Conservation (phyloP, 2,888 invertebrate genomes). For the Eupelmus urozonus region DNA sequence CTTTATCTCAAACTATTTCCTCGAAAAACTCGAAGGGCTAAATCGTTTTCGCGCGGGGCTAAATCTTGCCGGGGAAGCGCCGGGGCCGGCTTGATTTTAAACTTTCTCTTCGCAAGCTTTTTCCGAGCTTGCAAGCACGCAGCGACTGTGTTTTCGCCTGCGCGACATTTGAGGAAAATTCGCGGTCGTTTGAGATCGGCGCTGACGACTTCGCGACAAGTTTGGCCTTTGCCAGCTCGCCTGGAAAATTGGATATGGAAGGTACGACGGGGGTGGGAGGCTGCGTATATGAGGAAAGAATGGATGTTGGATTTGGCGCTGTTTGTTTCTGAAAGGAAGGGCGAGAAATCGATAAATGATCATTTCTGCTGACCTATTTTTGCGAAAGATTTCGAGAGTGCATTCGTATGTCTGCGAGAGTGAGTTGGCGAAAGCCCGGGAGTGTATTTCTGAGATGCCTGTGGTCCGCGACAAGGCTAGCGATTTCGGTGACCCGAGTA, state of each 20-base stretch:
- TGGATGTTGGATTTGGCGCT: background rate
- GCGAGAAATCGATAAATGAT: slow-evolving; percentile 31
- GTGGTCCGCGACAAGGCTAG: slow-evolving; percentile 13
- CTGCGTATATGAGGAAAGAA: background rate
- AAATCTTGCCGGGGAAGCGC: slow-evolving; percentile 22
- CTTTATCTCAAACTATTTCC: slow-evolving; percentile 47
- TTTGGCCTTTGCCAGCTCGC: background rate
- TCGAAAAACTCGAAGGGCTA: slow-evolving; percentile 18
- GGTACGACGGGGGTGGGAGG: background rate
- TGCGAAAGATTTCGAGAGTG: slow-evolving; percentile 12
- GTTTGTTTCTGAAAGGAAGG: background rate
- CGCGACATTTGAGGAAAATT: background rate
- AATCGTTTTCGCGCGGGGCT: slow-evolving; percentile 33
- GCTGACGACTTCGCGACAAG: background rate
- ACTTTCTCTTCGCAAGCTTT: slow-evolving; percentile 26
- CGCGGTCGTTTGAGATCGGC: slow-evolving; percentile 9
- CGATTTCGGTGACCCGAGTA: slow-evolving; percentile 37
- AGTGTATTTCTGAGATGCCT: slow-evolving; percentile 34
- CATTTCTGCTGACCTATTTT: slow-evolving; percentile 26
- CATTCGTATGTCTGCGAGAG: slow-evolving; percentile 19
- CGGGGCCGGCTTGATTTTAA: slow-evolving; percentile 33
- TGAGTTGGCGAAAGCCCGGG: slow-evolving; percentile 42
- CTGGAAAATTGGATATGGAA: background rate
- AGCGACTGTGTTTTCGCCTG: background rate
- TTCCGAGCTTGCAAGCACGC: background rate